Percentiles rank a stretch among this genome's conserved stretches.
These are phyloP conservation scores for Montipora sp. DNA, from an alignment of 64 coral and sea anemone genomes.

Conservation along the genomic window DNA sequence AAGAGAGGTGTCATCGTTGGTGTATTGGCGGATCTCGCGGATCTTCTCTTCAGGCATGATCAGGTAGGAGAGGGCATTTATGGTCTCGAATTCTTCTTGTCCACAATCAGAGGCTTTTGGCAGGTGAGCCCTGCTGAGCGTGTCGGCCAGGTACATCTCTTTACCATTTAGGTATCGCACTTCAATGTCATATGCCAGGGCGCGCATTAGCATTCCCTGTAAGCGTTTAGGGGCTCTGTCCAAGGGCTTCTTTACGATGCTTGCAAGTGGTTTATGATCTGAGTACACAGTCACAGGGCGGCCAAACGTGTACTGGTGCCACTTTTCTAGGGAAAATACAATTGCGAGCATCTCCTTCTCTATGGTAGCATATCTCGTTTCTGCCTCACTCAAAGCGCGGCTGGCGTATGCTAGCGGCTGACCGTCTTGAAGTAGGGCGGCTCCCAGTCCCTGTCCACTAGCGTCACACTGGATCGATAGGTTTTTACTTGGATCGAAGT, in stretches of 20 bases:
- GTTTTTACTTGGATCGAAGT: neutral
- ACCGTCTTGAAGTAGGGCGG: neutral
- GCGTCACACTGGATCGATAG: neutral
- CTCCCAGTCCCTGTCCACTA: neutral
- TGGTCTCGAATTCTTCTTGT: neutral
- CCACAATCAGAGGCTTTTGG: neutral
- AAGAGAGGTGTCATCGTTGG: neutral
- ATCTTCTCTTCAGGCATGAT: neutral
- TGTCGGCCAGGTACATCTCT: neutral
- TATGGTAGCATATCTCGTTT: conserved; percentile 15
- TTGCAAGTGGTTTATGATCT: neutral
- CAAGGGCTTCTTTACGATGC: neutral
- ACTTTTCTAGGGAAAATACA: conserved; percentile 2
- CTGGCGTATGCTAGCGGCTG: neutral
- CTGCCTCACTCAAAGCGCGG: neutral
- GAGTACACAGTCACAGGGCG: neutral
- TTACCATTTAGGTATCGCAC: neutral
- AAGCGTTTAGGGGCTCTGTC: neutral
- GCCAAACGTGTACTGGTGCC: conserved; percentile 26
- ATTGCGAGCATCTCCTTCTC: conserved; percentile 5
- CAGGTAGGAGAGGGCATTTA: neutral
- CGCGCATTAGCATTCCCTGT: neutral
- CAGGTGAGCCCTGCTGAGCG: neutral
- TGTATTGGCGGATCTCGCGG: neutral
- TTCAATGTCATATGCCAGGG: neutral